Conservation (phyloP, 2,888 invertebrate genomes). For the Dasypolia templi region DNA sequence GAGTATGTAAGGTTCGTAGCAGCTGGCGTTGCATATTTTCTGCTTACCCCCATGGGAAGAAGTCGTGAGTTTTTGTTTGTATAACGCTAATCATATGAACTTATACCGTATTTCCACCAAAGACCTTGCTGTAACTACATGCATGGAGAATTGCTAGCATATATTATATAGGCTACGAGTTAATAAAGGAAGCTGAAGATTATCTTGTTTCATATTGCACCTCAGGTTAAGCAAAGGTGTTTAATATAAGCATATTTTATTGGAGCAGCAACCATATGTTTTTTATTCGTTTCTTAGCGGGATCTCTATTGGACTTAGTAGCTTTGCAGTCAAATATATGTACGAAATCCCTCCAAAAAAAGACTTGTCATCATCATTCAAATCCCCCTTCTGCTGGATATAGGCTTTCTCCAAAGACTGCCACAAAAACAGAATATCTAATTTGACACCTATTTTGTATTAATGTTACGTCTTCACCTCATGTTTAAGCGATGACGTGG, state of each 20-base stretch:
- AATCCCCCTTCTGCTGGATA: too few relatives aligned
- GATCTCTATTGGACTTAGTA: too few relatives aligned
- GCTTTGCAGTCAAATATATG: background rate
- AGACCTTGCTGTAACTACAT: constrained; percentile 66
- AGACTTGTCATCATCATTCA: background rate
- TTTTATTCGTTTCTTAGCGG: background rate
- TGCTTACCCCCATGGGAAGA: too few relatives aligned
- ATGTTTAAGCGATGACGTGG: too few relatives aligned
- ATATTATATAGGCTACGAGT: constrained; percentile 43
- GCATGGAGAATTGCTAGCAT: constrained; percentile 58
- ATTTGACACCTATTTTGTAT: too few relatives aligned
- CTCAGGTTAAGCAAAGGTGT: constrained; percentile 32
- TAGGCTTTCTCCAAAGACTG: background rate
- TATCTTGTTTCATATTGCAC: constrained; percentile 40
- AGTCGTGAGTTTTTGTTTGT: too few relatives aligned
- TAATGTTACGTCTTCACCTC: too few relatives aligned
- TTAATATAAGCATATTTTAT: constrained; percentile 20
- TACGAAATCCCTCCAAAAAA: background rate
- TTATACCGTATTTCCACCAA: constrained; percentile 44
- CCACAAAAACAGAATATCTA: background rate
- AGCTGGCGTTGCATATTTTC: too few relatives aligned
- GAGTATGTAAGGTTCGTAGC: too few relatives aligned
- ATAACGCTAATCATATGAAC: constrained; percentile 41
- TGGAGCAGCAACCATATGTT: background rate
- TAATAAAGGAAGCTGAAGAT: constrained; percentile 52